Percentiles rank a stretch among this genome's conserved stretches.
Conservation (phyloP, 1,140 invertebrate species). For the Brachionus asplanchnoidis region DNA sequence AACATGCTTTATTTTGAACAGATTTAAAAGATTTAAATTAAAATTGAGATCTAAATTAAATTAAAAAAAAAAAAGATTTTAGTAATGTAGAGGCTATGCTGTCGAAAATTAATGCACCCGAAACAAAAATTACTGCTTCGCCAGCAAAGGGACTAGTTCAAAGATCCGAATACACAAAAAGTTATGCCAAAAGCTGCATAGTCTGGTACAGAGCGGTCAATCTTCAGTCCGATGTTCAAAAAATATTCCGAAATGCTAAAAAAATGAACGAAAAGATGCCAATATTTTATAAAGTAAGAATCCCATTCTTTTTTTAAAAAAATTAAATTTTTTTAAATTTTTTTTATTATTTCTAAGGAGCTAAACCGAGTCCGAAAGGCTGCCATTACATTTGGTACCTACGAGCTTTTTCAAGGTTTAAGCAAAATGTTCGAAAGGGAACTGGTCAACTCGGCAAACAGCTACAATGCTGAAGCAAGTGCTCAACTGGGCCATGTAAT, state of each 20-base stretch:
- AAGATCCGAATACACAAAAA: not conserved
- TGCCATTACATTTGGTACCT: not conserved
- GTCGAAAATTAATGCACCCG: not conserved
- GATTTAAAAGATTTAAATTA: no score
- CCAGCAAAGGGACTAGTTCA: not conserved
- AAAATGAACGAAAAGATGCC: conserved; percentile 42
- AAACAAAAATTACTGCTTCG: not conserved
- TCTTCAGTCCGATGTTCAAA: conserved; percentile 31
- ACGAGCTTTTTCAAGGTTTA: conserved; percentile 11
- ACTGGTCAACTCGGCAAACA: not conserved
- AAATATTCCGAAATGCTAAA: conserved; percentile 33
- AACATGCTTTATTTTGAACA: no score
- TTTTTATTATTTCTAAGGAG: not conserved
- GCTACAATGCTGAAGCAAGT: not conserved
- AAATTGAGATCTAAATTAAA: not conserved
- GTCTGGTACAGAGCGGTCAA: conserved; percentile 32
- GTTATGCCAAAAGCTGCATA: conserved; percentile 15
- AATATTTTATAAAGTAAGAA: conserved; percentile 36
- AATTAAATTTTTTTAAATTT: not conserved
- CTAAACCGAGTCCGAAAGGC: conserved; percentile 6
- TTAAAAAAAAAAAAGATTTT: not conserved
- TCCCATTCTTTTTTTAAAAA: not conserved
- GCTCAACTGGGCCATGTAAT: conserved; percentile 23
- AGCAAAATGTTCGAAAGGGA: conserved; percentile 36
- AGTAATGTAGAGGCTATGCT: not conserved